A percentile compares a stretch with the other conserved stretches of the same genome.
Evolutionary conservation across 2,888 invertebrate genomes (phyloP).

Genomic region (Campoplex capitator): DNA sequence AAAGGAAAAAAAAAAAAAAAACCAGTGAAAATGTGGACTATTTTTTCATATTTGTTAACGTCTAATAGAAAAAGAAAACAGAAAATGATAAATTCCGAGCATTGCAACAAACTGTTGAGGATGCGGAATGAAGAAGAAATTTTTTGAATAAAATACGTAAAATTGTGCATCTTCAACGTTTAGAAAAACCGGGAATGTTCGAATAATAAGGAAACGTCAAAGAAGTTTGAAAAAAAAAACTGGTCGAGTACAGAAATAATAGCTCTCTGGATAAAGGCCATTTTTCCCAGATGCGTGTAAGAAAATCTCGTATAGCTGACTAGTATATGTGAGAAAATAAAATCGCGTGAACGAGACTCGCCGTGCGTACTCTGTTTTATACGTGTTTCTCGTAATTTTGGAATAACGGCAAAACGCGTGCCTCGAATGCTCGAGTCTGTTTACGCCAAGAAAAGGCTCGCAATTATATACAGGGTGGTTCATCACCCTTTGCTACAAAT

Average conservation of each 20-base stretch:
- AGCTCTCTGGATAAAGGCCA: neutral
- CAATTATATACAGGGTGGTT: slow-evolving; percentile 27
- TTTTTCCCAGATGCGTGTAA: slow-evolving; percentile 30
- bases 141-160: neutral
- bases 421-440: slow-evolving; percentile 53
- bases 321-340: slow-evolving; percentile 29
- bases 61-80: neutral
- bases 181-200: slow-evolving; percentile 56
- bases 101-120: neutral
- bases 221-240: slow-evolving; percentile 13
- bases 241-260: slow-evolving; percentile 36
- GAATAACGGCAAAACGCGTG: slow-evolving; percentile 67
- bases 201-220: neutral
- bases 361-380: slow-evolving; percentile 30
- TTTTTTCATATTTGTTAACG: neutral
- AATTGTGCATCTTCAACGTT: slow-evolving; percentile 67
- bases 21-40: neutral
- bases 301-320: slow-evolving; percentile 6
- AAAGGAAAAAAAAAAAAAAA: too few species aligned
- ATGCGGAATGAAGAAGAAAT: too few species aligned
- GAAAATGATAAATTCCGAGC: neutral
- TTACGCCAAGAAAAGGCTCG: slow-evolving; percentile 19
- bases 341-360: slow-evolving; percentile 26
- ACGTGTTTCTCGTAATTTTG: slow-evolving; percentile 50
- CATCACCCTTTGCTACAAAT: neutral